Conservation (phyloP, 2,113 vertebrate genomes). For the Rhinichthys klamathensis region DNA sequence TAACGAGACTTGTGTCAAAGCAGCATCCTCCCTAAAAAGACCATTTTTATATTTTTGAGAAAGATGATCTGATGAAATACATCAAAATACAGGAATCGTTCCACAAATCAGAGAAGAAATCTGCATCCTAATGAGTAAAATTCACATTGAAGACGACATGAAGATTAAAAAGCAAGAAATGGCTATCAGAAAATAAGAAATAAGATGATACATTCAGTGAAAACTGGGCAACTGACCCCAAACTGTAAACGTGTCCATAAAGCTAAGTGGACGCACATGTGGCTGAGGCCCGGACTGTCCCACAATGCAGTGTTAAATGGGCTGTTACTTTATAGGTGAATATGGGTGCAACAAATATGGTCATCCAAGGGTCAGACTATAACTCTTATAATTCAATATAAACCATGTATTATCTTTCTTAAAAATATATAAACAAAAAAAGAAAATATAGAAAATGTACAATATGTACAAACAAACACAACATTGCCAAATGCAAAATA, state of each 20-base stretch:
- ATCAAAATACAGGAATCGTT: background rate
- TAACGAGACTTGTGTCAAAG: conserved; percentile 27
- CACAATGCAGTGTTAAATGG: conserved; percentile 18
- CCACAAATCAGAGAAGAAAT: conserved; percentile 1
- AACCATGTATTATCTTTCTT: background rate
- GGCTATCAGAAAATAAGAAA: background rate
- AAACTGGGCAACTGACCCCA: conserved; percentile 50
- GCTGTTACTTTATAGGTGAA: background rate
- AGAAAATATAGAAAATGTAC: background rate
- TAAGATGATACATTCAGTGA: background rate
- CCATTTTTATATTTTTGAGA: conserved; percentile 17
- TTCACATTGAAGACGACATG: no score
- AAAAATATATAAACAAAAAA: background rate
- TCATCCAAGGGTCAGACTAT: background rate
- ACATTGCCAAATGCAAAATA: no score
- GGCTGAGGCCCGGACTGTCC: background rate
- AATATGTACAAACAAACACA: no score
- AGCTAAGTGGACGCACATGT: conserved; percentile 58
- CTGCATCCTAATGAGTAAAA: background rate
- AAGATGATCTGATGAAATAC: background rate
- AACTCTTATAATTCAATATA: background rate
- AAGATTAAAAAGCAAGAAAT: background rate
- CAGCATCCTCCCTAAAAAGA: conserved; percentile 16
- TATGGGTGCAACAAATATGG: background rate
- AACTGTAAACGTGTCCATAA: conserved; percentile 57